phyloP scores from a whole-genome alignment of 2,113 vertebrate genomes.

The Scatophagus argus region DNA sequence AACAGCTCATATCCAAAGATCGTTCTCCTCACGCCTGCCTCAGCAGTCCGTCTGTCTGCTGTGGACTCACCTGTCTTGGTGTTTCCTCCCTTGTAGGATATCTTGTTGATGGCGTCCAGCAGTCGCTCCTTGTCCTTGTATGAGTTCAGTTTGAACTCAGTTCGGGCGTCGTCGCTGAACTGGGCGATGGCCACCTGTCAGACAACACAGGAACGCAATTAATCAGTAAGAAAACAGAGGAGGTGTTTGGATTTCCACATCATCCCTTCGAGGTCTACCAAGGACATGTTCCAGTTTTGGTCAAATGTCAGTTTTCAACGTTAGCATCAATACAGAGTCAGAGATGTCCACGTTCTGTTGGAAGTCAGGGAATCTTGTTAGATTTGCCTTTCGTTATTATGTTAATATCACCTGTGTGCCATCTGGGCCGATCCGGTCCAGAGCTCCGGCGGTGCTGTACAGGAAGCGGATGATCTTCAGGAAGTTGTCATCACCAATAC shows the following conservation, averaged over 20 bases:
- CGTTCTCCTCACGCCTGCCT: neutral
- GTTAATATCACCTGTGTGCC: conserved; percentile 98
- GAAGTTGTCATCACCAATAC: conserved; percentile 98
- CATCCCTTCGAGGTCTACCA: no score
- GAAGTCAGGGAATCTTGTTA: no score
- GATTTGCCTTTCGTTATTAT: no score
- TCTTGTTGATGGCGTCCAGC: conserved; percentile 91
- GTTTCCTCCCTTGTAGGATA: conserved; percentile 98
- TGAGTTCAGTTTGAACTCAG: conserved; percentile 93
- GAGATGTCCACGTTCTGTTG: no score
- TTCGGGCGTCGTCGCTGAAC: conserved; percentile 96
- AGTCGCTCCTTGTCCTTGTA: conserved; percentile 91
- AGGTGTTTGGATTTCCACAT: no score
- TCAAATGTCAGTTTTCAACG: no score
- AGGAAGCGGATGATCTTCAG: conserved; percentile 95
- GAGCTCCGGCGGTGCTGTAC: conserved; percentile 91
- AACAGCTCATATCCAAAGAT: no score
- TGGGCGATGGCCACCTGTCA: conserved; percentile 94
- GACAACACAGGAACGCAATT: neutral
- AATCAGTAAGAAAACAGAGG: no score
- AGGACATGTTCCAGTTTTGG: no score
- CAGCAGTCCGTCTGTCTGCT: neutral
- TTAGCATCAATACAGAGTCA: no score
- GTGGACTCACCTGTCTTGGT: conserved; percentile 91
- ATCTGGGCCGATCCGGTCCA: conserved; percentile 92